These are phyloP conservation scores for Drosophila athabasca DNA, from an alignment of 1,140 invertebrate species.

Conservation along the genomic window DNA sequence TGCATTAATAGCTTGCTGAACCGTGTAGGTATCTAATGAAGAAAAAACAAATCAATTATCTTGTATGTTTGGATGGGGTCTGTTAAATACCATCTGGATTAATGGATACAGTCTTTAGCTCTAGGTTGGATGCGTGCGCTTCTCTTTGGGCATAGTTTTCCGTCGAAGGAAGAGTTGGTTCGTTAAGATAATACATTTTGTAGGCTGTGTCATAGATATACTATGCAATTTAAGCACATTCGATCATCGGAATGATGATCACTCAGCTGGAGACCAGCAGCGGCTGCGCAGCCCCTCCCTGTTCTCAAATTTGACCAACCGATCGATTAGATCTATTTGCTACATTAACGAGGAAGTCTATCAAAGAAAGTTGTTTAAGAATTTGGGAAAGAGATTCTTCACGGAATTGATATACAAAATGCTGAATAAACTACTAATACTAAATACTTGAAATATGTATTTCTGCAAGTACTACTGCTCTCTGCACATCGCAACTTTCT, in stretches of 20 bases:
- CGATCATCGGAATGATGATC: no score
- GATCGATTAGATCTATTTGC: no score
- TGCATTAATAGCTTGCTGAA: constrained; percentile 97
- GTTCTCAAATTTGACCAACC: no score
- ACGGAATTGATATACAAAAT: no score
- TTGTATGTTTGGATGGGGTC: constrained; percentile 2
- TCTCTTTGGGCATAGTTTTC: constrained; percentile 32
- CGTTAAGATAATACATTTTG: constrained; percentile 47
- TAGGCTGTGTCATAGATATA: no score
- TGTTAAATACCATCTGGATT: constrained; percentile 89
- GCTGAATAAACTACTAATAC: no score
- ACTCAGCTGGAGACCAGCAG: not conserved
- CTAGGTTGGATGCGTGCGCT: constrained; percentile 85
- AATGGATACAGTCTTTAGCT: constrained; percentile 91
- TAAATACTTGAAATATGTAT: no score
- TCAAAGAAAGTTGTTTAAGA: no score
- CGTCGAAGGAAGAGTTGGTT: constrained; percentile 24
- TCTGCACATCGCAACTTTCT: constrained; percentile 23
- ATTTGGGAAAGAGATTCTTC: no score
- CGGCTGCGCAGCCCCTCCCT: not conserved
- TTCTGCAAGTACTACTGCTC: not conserved
- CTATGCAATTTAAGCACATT: no score
- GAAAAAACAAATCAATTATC: not conserved
- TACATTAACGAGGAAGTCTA: no score
- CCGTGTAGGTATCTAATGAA: constrained; percentile 93